phyloP scores from a whole-genome alignment of 2,113 vertebrate species.

The Notothenia rossii region DNA sequence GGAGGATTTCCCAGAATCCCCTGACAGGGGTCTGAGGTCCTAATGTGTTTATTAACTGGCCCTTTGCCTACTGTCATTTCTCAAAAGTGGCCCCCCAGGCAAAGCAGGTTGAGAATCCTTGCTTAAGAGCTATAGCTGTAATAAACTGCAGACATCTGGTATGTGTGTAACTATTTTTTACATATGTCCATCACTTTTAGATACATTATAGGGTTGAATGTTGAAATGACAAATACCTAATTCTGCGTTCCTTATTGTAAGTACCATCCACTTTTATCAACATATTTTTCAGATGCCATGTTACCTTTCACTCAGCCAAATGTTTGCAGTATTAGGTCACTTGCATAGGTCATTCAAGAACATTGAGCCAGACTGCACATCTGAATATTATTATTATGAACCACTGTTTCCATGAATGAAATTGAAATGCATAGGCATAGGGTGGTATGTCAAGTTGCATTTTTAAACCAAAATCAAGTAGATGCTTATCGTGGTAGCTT shows the following conservation, averaged over 20 bases:
- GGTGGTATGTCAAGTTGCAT: conserved; percentile 21
- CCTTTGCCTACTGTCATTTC: not conserved
- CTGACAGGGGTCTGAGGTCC: not conserved
- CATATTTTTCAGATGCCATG: conserved; percentile 55
- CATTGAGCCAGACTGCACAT: conserved; percentile 65
- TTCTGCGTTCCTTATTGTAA: conserved; percentile 30
- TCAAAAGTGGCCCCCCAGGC: not conserved
- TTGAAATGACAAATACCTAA: conserved; percentile 3
- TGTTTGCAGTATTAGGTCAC: conserved; percentile 73
- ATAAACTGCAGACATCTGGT: conserved; percentile 11
- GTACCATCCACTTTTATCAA: conserved; percentile 51
- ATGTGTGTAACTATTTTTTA: not conserved
- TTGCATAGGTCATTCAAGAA: conserved; percentile 52
- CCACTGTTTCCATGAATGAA: conserved; percentile 63
- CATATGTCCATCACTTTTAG: not conserved
- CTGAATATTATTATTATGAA: conserved; percentile 72
- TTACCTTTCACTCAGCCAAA: conserved; percentile 58
- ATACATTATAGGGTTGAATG: not conserved
- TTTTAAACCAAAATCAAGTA: conserved; percentile 28
- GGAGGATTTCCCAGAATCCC: not conserved
- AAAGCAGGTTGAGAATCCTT: not conserved
- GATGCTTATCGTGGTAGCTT: conserved; percentile 9
- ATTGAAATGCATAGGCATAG: conserved; percentile 59
- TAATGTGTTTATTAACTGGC: not conserved
- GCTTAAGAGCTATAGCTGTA: not conserved